Conservation (phyloP, 2,113 vertebrate genomes). For the Oryzias woworae region DNA sequence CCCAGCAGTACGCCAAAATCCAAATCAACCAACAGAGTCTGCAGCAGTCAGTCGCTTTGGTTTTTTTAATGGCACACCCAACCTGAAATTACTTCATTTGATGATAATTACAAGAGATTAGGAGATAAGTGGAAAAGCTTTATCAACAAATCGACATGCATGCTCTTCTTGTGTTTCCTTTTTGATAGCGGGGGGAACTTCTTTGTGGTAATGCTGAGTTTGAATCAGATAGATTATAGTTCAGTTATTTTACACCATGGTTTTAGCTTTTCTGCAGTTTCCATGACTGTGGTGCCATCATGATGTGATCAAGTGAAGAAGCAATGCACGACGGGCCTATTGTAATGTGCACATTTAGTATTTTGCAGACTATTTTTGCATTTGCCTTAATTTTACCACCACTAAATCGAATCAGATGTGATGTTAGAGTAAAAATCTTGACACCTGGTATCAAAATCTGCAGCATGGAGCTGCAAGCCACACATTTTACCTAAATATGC, state of each 20-base stretch:
- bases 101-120: constrained; percentile 55
- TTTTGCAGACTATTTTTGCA: neutral
- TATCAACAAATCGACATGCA: constrained; percentile 40
- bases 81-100: constrained; percentile 49
- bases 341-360: neutral
- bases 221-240: constrained; percentile 8
- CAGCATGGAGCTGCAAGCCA: constrained; percentile 15
- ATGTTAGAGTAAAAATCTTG: neutral
- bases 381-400: too few relatives aligned
- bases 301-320: constrained; percentile 11
- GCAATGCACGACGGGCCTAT: neutral
- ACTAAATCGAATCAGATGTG: too few relatives aligned
- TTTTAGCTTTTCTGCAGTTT: constrained; percentile 14
- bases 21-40: constrained; percentile 63
- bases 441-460: constrained; percentile 12
- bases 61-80: constrained; percentile 57
- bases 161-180: constrained; percentile 45
- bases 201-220: constrained; percentile 16
- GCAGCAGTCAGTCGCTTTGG: constrained; percentile 42
- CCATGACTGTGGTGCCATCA: neutral
- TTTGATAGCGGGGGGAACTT: constrained; percentile 40
- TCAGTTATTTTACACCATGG: constrained; percentile 21
- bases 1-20: constrained; percentile 75
- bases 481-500: constrained; percentile 11
- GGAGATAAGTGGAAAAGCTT: constrained; percentile 23